Base-by-base conservation (phyloP, 2,797 vertebrate species). In the Hyperoplus lanceolatus region DNA sequence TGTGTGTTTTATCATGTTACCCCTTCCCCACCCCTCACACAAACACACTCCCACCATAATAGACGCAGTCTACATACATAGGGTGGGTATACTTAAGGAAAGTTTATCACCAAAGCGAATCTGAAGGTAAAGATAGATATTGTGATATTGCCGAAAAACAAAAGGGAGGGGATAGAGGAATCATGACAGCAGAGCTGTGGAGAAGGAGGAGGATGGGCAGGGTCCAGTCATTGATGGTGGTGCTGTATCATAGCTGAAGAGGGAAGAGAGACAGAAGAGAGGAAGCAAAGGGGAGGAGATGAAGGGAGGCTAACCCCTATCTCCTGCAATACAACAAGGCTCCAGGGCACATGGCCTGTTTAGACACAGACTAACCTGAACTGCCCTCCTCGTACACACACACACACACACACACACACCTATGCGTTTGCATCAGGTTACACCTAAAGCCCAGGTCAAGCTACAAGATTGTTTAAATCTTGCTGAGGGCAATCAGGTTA, bases 311-410 rank as follows among this genome's bases (percentile, higher is more conserved):
- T 51, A 74, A 80, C 75, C 78, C 69, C 51, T 76, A 72, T 75
- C 73, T 73, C 77, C 71, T 80, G 72, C 69, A 74, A 66, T 75
- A 67, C 65, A 65, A 55, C 18, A 1, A 53, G 45, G 81, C 91
- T 83, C 67, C 48, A 64, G 84, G 89, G 71, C 72, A 81, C 21
- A 48, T 8, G 14, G 73, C 82, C 67, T 84, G 89, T 91, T 91
- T 49, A 53, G 78, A 87, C 91, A 80, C 48, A 77, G 58, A 68
- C 70, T 81, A 53, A 75, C 77, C 77, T 84, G 77, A 84, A 81
- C 79, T 66, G 71, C 53, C 69, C 60, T 64, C 13, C 36, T 48
- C 55, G 6, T 13, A 15, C 56, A 57, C 78, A 48, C 63, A 29
- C 65, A 75, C 70, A 66, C 45, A 15, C 56, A 57, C 78, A 48